Evolutionary conservation across 2,888 invertebrate genomes (phyloP), one percentile per base, ranked within the genome.

Genomic region (Phengaris alcon): DNA sequence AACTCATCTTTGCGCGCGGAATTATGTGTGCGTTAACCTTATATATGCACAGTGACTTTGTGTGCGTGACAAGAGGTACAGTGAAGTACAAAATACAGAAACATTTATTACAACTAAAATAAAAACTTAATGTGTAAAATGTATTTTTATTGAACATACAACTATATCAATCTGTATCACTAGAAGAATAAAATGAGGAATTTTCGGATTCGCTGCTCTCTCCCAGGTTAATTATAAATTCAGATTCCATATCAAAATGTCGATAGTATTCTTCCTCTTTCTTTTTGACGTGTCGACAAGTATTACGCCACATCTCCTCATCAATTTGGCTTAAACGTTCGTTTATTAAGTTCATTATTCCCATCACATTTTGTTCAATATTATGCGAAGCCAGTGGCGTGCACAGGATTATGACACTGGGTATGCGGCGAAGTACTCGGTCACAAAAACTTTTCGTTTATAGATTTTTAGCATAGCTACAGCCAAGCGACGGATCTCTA

Each of bases 251-350:
- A 51, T 55, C 74, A 74, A 74, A 76, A 74, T 74, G 46, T 69
- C 48, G 12, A 68, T 68, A 76, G 76, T 74, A 76, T 68, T 57
- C 69, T 74, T 74, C 70, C 74, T 74, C 72, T 73, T 72, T 76
- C 35, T 76, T 52, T 73, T 72, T 12, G 35, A 35, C 51, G 59
- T 73, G 75, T 74, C 74, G 68, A 75, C 74, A 76, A 75, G 64
- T 75, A 69, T 77, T 77, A 75, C 68, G 12, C 75, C 75, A 77
- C 77, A 74, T 77, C 73, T n/a, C 74, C 69, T 57, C 73, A 74
- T 74, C 70, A 76, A 74, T 76, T 76, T 76, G 69, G 72, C 70
- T 76, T 64, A 76, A 74, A 70, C 70, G 69, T 77, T 77, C 75
- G 74, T 75, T 77, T 59, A 75, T 75, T 68, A 77, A 22, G 46